Conservation (phyloP, 2,113 vertebrate genomes). For the Rattus norvegicus region GRCr8 NC_086022.1:16301501-16302000, state of each 20-base stretch:
- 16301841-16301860: constrained; percentile 61
- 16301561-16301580: background rate
- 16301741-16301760: constrained; percentile 52
- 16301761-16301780: constrained; percentile 41
- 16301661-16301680: background rate
- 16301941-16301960: background rate
- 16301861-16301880: constrained; percentile 53
- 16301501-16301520: constrained; percentile 33
- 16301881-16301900: background rate
- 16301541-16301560: background rate
- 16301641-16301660: background rate
- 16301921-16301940: constrained; percentile 56
- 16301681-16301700: background rate
- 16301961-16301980: constrained; percentile 71
- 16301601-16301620: background rate
- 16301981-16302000: constrained; percentile 67
- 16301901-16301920: constrained; percentile 6
- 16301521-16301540: background rate
- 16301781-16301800: constrained; percentile 60
- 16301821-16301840: constrained; percentile 8
- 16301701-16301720: background rate
- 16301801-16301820: constrained; percentile 40
- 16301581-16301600: background rate
- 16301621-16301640: background rate
- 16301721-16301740: background rate